Base-by-base conservation (phyloP, 53 echinoderm and acorn worm genomes). In the Temnopleurus reevesii region DNA sequence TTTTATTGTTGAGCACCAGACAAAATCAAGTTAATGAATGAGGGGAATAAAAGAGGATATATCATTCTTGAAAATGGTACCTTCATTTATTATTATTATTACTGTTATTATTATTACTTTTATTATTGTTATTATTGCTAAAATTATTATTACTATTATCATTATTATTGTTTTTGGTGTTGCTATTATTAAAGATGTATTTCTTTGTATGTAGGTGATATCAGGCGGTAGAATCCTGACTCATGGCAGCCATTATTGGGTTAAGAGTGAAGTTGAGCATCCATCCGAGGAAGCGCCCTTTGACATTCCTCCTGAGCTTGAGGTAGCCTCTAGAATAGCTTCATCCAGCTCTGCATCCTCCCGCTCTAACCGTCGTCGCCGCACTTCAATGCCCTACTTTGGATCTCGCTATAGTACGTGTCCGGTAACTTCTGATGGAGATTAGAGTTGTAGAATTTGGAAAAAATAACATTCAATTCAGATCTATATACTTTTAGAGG, bases 211-310 rank as follows among this genome's bases (percentile, higher is more conserved):
- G 9, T 36, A 83, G 83, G 56, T 83, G 12, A 19, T 83, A 12
- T 83, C 86, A 28, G 36, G 86, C 13, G 66, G 86, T 41, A 36
- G 66, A 28, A 86, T 61, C 47, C 18, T 64, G 31, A 38, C 63
- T 17, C 35, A 27, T 54, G 89, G 76, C 28, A 34, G 12, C 3
- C 7, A 66, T 6, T 23, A 12, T 7, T 63, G 61, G 46, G 45
- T 19, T 19, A 61, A 54, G 58, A 23, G 38, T n/a, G 29, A 63
- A 12, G 29, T 2, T 4, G 21, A 66, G 43, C 21, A 41, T n/a
- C 71, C 6, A 12, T 17, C 23, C 38, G 21, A 38, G 8, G 71
- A 71, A n/a, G 30, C 34, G 33, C n/a, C 71, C 0, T 3, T 6
- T 36, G 34, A 13, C 5, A 12, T 15, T 30, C 43, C 2, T 19